Evolutionary conservation across 2,797 vertebrate species (phyloP), one percentile per base, ranked within the genome.

Genomic region (Parotocinclus haroldoi): DNA sequence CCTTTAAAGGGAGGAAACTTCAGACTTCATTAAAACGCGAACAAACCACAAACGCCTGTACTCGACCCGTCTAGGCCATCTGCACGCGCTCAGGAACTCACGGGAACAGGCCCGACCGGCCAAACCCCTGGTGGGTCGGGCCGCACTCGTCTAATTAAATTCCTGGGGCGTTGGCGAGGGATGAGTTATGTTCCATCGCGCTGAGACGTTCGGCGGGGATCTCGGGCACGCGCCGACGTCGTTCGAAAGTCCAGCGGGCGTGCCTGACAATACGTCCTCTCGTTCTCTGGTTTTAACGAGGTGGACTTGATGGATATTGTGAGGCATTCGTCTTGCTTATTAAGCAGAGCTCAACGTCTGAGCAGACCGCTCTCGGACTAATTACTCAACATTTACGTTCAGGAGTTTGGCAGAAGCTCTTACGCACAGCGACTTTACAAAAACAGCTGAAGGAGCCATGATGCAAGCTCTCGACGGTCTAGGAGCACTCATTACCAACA

Each of bases 311-410:
- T 17, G 70, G 73, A 77, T 78, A 82, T 83, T 80, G 83, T 86
- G 80, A 88, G 84, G 80, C 85, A 89, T 89, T 88, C 85, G 86
- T 89, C 86, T 85, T 87, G 84, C 80, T 87, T 89, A 88, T 87
- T 87, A 89, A 85, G 82, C 76, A 81, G 48, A 73, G 71, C 81
- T 85, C 80, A n/a, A n/a, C 73, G 78, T 6, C 58, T 42, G 48
- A 50, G 14, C 48, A 14, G 48, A 6, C 48, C n/a, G 48, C 14
- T 50, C 48, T 50, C 48, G 7, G 14, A 16, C 14, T 7, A 50
- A 50, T 50, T 8, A 50, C n/a, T 50, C 48, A 50, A 16, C 40
- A 42, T 9, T 42, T 27, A 27, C 27, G 27, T 27, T 27, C 27
- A 27, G 27, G 27, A 2, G 27, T 27, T 27, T 27, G 27, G 27